Percentiles rank a stretch among this genome's conserved stretches.
phyloP scores from a whole-genome alignment of 2,113 vertebrate genomes.

The Mixornis gularis region DNA sequence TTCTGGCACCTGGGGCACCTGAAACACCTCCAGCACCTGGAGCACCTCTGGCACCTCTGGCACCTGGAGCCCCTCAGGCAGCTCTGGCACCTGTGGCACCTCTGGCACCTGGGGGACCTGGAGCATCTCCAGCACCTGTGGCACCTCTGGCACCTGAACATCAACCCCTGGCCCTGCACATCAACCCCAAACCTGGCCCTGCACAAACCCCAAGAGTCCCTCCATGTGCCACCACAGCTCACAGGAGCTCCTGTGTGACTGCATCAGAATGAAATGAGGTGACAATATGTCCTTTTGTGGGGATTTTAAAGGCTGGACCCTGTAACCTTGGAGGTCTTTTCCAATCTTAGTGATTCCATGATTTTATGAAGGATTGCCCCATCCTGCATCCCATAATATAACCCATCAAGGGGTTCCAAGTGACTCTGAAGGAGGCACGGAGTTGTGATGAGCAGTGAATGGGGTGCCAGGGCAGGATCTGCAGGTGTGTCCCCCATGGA shows the following conservation, averaged over 20 bases:
- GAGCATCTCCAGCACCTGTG: background rate
- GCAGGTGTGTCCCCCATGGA: background rate
- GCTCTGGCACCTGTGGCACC: too few species aligned
- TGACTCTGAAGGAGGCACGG: background rate
- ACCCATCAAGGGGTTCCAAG: too few species aligned
- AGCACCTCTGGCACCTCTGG: background rate
- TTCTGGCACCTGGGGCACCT: too few species aligned
- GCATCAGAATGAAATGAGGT: background rate
- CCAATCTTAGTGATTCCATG: background rate
- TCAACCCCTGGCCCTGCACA: background rate
- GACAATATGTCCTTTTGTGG: background rate
- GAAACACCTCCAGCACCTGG: too few species aligned
- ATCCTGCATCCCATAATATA: background rate
- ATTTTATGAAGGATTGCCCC: background rate
- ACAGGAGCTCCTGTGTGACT: accelerated
- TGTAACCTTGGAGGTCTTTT: background rate
- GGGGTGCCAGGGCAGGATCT: too few species aligned
- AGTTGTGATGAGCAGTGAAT: background rate
- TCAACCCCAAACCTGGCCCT: too few species aligned
- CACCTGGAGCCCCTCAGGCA: too few species aligned
- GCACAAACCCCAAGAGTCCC: background rate
- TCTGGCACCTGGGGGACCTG: background rate
- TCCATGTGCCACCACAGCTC: background rate
- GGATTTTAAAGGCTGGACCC: background rate
- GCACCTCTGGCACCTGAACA: background rate